These are phyloP conservation scores for Lumbricus terrestris DNA, from an alignment of 2,888 invertebrate genomes.

Conservation along the genomic window DNA sequence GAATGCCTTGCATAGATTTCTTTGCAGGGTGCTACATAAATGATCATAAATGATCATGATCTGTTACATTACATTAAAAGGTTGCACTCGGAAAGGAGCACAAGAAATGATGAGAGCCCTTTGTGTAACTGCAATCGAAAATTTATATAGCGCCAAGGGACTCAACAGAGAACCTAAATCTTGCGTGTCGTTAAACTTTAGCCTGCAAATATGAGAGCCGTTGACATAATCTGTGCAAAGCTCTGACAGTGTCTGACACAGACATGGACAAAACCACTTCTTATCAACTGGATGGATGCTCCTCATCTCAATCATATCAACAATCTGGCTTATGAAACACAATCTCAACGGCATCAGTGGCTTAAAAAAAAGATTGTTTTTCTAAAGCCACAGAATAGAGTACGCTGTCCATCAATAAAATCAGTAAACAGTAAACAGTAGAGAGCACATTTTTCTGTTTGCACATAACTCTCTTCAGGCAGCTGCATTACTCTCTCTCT, in stretches of 20 bases:
- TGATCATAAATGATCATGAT: too few species aligned
- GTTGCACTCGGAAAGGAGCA: too few species aligned
- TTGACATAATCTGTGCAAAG: neutral
- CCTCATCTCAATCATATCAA: neutral
- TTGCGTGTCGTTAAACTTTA: neutral
- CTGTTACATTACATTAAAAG: too few species aligned
- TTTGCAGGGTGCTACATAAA: too few species aligned
- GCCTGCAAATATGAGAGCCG: neutral
- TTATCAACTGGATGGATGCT: neutral
- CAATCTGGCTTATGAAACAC: neutral
- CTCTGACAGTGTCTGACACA: too few species aligned
- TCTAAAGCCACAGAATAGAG: neutral
- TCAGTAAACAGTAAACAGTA: neutral
- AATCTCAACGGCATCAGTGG: neutral
- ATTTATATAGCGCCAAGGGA: too few species aligned
- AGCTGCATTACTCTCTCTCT: too few species aligned
- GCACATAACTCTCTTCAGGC: neutral
- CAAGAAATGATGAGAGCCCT: neutral
- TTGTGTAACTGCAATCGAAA: too few species aligned
- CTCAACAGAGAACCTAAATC: too few species aligned
- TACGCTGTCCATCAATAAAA: neutral
- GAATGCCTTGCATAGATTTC: too few species aligned
- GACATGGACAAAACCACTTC: neutral
- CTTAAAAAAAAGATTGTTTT: neutral
- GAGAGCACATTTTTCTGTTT: too few species aligned